phyloP scores from a whole-genome alignment of 2,797 vertebrate species.

The Pelobates cultripes region DNA sequence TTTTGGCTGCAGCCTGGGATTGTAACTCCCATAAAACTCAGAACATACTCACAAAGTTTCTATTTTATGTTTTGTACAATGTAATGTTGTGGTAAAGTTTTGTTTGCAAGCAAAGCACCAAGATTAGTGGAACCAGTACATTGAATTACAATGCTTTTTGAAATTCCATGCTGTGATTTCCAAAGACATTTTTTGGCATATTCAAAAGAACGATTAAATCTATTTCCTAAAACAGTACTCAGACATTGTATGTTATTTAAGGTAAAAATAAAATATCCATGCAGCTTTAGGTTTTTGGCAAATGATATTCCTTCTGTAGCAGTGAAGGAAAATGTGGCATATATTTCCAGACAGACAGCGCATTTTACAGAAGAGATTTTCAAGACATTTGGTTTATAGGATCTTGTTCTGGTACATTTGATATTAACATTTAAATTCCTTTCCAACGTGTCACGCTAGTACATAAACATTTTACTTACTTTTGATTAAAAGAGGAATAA shows the following conservation, averaged over 20 bases:
- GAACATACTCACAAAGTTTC: too few relatives aligned
- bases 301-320: not conserved
- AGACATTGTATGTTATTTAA: constrained; percentile 20
- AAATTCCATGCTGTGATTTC: constrained; percentile 5
- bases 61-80: too few relatives aligned
- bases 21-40: too few relatives aligned
- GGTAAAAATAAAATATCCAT: constrained; percentile 13
- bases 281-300: constrained; percentile 2
- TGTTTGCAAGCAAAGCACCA: not conserved
- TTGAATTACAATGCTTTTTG: not conserved
- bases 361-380: not conserved
- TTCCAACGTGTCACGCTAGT: too few relatives aligned
- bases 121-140: not conserved
- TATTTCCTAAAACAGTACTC: not conserved
- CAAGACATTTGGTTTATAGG: constrained; percentile 20
- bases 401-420: not conserved
- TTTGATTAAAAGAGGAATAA: too few relatives aligned
- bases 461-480: too few relatives aligned
- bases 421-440: too few relatives aligned
- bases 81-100: too few relatives aligned
- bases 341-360: constrained; percentile 28
- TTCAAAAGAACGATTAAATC: not conserved
- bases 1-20: too few relatives aligned
- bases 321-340: constrained; percentile 9
- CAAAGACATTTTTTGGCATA: not conserved